Conservation (phyloP, 1,140 invertebrate species). For the Listronotus oregonensis region DNA sequence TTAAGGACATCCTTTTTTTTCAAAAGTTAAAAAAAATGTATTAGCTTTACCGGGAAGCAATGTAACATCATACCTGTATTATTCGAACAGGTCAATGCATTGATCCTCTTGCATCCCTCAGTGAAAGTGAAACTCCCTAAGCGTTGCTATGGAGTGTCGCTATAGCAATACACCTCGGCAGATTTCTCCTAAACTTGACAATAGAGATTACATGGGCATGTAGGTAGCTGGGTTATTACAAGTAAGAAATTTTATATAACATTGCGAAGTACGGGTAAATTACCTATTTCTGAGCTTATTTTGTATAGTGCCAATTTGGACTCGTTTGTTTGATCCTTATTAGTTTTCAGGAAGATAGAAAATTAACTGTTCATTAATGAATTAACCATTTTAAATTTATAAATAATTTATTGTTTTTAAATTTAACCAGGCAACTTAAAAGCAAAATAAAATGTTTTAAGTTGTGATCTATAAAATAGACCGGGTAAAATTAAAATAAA, state of each 20-base stretch:
- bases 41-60: neutral
- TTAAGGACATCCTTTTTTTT: too few relatives aligned
- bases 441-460: too few relatives aligned
- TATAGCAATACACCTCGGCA: conserved; percentile 46
- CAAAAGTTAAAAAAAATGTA: too few relatives aligned
- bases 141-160: conserved; percentile 50
- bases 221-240: conserved; percentile 32
- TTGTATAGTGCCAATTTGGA: conserved; percentile 14
- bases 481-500: too few relatives aligned
- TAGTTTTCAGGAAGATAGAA: neutral
- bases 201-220: conserved; percentile 36
- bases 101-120: conserved; percentile 30
- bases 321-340: conserved; percentile 4
- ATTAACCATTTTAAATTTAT: too few relatives aligned
- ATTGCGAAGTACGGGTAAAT: conserved; percentile 12
- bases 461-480: too few relatives aligned
- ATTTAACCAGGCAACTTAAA: too few relatives aligned
- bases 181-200: conserved; percentile 26
- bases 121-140: conserved; percentile 41
- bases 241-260: conserved; percentile 33
- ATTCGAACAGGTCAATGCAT: conserved; percentile 34
- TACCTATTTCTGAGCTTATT: conserved; percentile 10
- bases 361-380: too few relatives aligned
- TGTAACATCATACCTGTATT: conserved; percentile 17
- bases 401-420: too few relatives aligned